Evolutionary conservation across 2,113 vertebrate species (phyloP).

Genomic region (Cyphomyrus plagiostoma): DNA sequence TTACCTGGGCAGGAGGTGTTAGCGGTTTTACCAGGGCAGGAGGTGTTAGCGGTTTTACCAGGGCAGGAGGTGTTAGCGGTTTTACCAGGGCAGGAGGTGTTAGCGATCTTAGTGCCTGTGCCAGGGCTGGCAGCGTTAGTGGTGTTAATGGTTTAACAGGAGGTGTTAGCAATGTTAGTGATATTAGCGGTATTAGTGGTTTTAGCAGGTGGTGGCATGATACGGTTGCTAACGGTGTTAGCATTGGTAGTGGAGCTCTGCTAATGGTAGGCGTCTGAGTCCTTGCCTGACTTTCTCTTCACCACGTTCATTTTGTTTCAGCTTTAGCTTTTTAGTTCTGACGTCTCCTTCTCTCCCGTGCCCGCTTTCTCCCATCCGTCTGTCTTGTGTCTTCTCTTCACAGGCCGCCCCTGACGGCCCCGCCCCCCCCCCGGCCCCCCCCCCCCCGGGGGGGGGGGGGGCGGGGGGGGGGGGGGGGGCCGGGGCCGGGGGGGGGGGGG

Average conservation of each 20-base stretch:
- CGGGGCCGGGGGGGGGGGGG: too few relatives aligned
- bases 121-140: background rate
- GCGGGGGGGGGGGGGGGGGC: too few relatives aligned
- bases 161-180: background rate
- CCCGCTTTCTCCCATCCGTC: conserved; percentile 14
- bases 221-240: background rate
- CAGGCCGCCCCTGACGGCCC: conserved; percentile 35
- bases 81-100: background rate
- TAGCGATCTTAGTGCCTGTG: background rate
- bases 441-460: too few relatives aligned
- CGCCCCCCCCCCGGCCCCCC: conserved; percentile 32
- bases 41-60: background rate
- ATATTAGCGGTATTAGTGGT: background rate
- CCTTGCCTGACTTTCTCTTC: background rate
- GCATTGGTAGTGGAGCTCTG: background rate
- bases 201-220: background rate
- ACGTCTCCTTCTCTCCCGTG: background rate
- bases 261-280: background rate
- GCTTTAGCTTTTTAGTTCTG: background rate
- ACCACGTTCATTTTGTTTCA: background rate
- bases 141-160: background rate
- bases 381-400: conserved; percentile 36
- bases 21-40: background rate
- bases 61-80: background rate
- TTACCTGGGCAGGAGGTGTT: background rate